Evolutionary conservation across 2,888 invertebrate genomes (phyloP).

Genomic region (Coleophora deauratella): DNA sequence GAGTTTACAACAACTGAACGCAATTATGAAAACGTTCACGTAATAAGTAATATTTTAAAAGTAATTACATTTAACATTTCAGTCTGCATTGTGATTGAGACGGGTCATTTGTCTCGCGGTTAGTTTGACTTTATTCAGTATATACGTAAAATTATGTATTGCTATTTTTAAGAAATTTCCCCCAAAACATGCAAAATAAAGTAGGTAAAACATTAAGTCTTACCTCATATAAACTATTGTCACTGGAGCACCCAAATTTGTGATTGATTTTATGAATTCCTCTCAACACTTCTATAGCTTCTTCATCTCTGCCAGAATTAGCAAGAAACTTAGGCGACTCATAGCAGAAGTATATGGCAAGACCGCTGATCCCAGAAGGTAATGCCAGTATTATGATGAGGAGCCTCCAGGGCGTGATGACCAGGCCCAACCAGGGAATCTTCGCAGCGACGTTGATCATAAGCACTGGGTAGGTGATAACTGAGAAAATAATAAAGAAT

Average conservation of each 20-base stretch:
- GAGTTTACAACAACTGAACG: no score
- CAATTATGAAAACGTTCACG: no score
- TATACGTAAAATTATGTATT: no score
- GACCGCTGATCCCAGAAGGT: conserved; percentile 67
- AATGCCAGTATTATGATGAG: conserved; percentile 71
- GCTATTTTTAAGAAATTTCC: not conserved
- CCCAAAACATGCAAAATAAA: conserved; percentile 7
- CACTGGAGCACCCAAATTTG: conserved; percentile 11
- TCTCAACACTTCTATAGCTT: conserved; percentile 69
- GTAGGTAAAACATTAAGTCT: no score
- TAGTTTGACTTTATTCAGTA: no score
- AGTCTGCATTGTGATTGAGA: no score
- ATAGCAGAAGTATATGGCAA: conserved; percentile 75
- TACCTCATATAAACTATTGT: no score
- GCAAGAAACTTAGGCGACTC: conserved; percentile 87
- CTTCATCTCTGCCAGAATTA: conserved; percentile 75
- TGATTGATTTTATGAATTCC: conserved; percentile 52
- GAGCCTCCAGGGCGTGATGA: conserved; percentile 83
- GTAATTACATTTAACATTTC: no score
- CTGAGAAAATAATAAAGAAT: conserved; percentile 39
- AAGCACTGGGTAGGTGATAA: conserved; percentile 79
- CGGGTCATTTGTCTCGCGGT: no score
- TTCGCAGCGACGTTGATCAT: conserved; percentile 62
- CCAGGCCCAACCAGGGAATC: conserved; percentile 59
- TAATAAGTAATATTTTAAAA: no score